Evolutionary conservation across 2,113 vertebrate genomes (phyloP), one percentile per base, ranked within the genome.

Genomic region (Bubo blakistoni): DNA sequence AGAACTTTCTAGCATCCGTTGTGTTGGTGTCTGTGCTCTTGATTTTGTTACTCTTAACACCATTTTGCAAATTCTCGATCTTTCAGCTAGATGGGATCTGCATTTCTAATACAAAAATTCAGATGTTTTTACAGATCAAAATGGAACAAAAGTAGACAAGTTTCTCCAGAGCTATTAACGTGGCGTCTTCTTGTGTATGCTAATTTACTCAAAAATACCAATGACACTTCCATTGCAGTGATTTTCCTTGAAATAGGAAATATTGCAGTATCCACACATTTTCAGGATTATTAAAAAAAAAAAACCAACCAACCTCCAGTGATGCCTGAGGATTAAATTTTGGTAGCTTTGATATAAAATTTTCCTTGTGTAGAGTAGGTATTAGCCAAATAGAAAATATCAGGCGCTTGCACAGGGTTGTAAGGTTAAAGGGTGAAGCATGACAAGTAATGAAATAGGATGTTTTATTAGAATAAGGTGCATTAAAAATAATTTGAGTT

Each of bases 71-170:
- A 44, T 52, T 87, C 74, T 87, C 80, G 58, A 69, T 87, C 74
- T 92, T 80, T 52, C 59, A 90, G 11, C 74, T 81, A 65, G 78
- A 90, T 10, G 2, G 62, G 52, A 73, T 84, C 78, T 91, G 80
- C 85, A 72, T 89, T 95, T 93, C 47, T 95, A 69, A 96, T 71
- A 71, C 8, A 87, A 90, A 86, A 92, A 93, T 59, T 63, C 55
- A 86, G 76, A 18, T 0, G 0, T 73, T 91, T 94, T 85, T 86
- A 46, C 61, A 94, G 38, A 78, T 81, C 79, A 86, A 73, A 90
- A 93, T 42, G 57, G 72, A 95, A 51, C n/a, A 77, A 87, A 84
- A 87, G 42, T 55, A 82, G 72, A 77, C 74, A 81, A 51, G 46
- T 78, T 95, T 84, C 55, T 91, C 40, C 76, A 86, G 63, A 62